phyloP scores from a whole-genome alignment of 2,888 invertebrate genomes.

The Pocota personata region DNA sequence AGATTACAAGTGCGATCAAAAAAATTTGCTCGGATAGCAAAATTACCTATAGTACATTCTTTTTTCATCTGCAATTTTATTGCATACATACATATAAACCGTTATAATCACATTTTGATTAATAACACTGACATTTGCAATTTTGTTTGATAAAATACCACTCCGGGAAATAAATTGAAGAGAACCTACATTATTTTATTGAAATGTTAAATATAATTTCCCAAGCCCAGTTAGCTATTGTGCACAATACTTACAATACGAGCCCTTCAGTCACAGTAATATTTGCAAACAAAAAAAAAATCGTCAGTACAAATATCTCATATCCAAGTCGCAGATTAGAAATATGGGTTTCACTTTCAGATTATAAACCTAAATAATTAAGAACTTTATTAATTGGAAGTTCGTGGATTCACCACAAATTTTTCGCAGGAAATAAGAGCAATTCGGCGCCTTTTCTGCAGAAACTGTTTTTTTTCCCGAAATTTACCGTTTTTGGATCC shows the following conservation, averaged over 20 bases:
- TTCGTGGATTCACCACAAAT: constrained; percentile 11
- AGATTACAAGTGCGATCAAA: too few species aligned
- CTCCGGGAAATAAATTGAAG: too few species aligned
- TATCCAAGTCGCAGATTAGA: neutral
- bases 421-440: constrained; percentile 27
- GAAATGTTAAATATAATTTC: neutral
- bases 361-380: neutral
- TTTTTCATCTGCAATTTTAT: too few species aligned
- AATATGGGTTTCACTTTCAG: neutral
- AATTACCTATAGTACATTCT: too few species aligned
- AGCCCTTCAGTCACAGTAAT: neutral
- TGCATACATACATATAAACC: neutral
- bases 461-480: constrained; percentile 50
- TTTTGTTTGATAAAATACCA: too few species aligned
- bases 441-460: constrained; percentile 48
- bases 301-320: neutral
- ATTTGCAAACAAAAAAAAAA: neutral
- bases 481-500: constrained; percentile 51
- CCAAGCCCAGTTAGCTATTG: neutral
- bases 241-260: neutral
- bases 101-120: neutral
- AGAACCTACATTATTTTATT: neutral
- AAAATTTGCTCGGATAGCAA: too few species aligned
- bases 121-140: neutral
- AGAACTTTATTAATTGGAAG: neutral